Base-by-base conservation (phyloP, 2,113 vertebrate genomes). In the Amphiprion percula region DNA sequence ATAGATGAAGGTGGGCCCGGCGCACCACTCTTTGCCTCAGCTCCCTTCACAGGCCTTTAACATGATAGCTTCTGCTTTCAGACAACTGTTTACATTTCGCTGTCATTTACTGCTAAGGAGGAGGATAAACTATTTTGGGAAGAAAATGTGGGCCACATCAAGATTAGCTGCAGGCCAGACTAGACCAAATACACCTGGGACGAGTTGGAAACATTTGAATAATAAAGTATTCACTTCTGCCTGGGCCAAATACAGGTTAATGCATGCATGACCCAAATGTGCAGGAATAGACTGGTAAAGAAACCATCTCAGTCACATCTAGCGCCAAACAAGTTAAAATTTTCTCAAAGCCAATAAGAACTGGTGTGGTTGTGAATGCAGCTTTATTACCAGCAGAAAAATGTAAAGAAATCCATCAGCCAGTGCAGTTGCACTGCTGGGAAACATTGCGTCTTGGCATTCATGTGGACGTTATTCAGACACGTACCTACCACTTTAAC, bases 241-340 rank as follows among this genome's bases (percentile, higher is more conserved):
- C 21, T 24, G 70, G 74, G 75, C 82, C 74, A 76, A 79, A 88
- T 78, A 68, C 80, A 83, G 80, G 88, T 88, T 85, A 87, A 85
- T 83, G 68, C 68, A 87, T 84, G 65, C 67, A 88, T 88, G 87
- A 87, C 85, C 89, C 24, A 90, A 82, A 92, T 91, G 69, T 86
- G 83, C 44, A 79, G 37, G 28, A 74, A 65, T 14, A 84, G 50
- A 61, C 58, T 69, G 39, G 83, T 64, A 68, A 47, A 52, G 65
- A 72, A 28, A 59, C 46, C 46, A 26, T 79, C 62, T 79, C 28
- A 23, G 56, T 68, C 62, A 46, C 4, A 65, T 52, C 16, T 56
- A 26, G 10, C 47, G 63, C 37, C 16, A 80, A 70, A 75, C 58
- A 49, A 74, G 60, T 16, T n/a, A 60, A 23, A 39, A n/a, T 28